Base-by-base conservation (phyloP, 2,797 vertebrate species). In the Gorsachius magnificus region DNA sequence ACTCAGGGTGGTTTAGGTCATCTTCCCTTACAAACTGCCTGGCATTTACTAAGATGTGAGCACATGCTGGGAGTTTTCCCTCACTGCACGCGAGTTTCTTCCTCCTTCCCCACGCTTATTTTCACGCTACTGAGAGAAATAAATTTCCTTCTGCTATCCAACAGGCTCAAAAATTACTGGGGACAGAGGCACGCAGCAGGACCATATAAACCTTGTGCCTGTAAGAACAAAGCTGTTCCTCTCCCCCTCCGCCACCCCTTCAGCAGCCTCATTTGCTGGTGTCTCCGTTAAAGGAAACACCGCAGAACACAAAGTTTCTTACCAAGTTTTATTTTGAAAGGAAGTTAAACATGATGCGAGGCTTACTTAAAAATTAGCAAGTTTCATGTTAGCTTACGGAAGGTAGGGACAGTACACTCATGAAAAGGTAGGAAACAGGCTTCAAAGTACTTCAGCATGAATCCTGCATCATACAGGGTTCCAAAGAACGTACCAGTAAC, bases 311-410 rank as follows among this genome's bases (percentile, higher is more conserved):
- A 46, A 90, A 80, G 31, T 45, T 78, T 85, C 60, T 66, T 45
- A 70, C 43, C 18, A 33, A 87, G 53, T 53, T 93, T 72, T 94
- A 75, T 81, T 78, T 78, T 82, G 43, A 84, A 95, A 97, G 95
- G 20, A 80, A 78, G 65, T 61, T 56, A 76, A 96, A 95, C 78
- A 93, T n/a, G 20, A 60, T 28, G 25, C 0, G 2, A 88, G 93
- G 87, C 78, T 93, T 92, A 70, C 76, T 61, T 75, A 92, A 90
- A 90, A 92, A 88, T 87, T 76, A 87, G 81, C 65, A 79, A 60
- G 74, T 64, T 97, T 93, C 81, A 86, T 8, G 69, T 92, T 93
- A 94, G 85, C 90, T 86, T 31, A 51, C 4, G 63, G 91, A 91
- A 96, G 96, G 94, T 8, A 81, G 77, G 83, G 65, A 95, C 13